A percentile compares a stretch with the other conserved stretches of the same genome.
phyloP scores from a whole-genome alignment of 2,113 vertebrate genomes.

The Xiphophorus hellerii region DNA sequence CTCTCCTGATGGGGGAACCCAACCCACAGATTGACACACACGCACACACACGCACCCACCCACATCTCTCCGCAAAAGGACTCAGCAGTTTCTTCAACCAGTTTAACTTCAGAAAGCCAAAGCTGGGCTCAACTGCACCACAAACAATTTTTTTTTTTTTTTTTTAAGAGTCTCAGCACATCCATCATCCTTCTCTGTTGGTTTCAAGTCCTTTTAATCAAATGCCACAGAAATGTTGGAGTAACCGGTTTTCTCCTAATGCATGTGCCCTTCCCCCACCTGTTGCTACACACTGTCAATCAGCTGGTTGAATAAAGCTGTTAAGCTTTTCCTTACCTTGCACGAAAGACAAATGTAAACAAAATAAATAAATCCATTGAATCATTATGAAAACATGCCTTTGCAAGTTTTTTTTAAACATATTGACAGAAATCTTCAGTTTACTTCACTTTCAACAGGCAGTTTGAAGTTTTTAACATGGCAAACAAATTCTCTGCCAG shows the following conservation, averaged over 20 bases:
- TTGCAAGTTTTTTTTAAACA: too few relatives aligned
- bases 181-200: background rate
- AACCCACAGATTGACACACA: constrained; percentile 18
- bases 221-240: background rate
- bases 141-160: background rate
- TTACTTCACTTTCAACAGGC: too few relatives aligned
- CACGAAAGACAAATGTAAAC: too few relatives aligned
- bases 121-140: background rate
- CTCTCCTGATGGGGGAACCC: constrained; percentile 38
- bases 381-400: too few relatives aligned
- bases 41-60: background rate
- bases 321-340: background rate
- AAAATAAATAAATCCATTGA: too few relatives aligned
- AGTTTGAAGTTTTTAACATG: too few relatives aligned
- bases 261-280: background rate
- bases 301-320: background rate
- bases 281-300: background rate
- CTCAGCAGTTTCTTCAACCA: constrained; percentile 23
- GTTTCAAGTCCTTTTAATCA: background rate
- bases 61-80: constrained; percentile 16
- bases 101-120: constrained; percentile 23
- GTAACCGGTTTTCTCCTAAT: background rate
- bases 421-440: too few relatives aligned
- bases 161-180: background rate
- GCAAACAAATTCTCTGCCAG: too few relatives aligned